Conservation (phyloP, 2,113 vertebrate genomes). For the Australoheros scitulus region DNA sequence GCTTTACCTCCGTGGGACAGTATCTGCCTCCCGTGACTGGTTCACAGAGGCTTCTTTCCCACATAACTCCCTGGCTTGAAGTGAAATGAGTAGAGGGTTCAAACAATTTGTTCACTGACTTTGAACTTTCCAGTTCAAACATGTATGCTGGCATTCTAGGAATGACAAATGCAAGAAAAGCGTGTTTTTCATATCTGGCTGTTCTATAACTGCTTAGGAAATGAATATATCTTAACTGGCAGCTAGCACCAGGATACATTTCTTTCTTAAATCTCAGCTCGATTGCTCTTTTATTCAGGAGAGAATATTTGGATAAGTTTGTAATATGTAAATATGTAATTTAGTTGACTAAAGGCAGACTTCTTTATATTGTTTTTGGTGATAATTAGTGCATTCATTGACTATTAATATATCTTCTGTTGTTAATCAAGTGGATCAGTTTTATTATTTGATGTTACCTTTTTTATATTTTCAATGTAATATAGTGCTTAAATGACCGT, state of each 20-base stretch:
- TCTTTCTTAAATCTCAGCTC: neutral
- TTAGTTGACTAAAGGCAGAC: neutral
- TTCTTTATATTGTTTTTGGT: neutral
- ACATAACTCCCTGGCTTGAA: conserved; percentile 13
- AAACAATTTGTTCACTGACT: conserved; percentile 40
- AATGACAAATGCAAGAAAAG: neutral
- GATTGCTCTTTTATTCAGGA: neutral
- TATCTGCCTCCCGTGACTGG: conserved; percentile 29
- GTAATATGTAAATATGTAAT: neutral
- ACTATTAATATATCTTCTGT: neutral
- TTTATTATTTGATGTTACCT: too few relatives aligned
- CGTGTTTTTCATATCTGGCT: neutral
- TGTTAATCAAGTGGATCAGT: neutral
- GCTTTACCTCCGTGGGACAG: conserved; percentile 46
- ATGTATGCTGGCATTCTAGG: neutral
- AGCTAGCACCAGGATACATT: neutral
- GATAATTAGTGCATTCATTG: neutral
- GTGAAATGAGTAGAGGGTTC: conserved; percentile 35
- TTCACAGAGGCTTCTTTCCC: conserved; percentile 27
- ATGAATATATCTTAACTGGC: neutral
- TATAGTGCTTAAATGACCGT: neutral
- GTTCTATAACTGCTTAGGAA: neutral
- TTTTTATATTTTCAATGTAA: neutral
- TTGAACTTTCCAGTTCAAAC: conserved; percentile 27
- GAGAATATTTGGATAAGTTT: neutral